These are phyloP conservation scores for Pilophorus perplexus DNA, from an alignment of 2,888 invertebrate genomes.

Conservation along the genomic window DNA sequence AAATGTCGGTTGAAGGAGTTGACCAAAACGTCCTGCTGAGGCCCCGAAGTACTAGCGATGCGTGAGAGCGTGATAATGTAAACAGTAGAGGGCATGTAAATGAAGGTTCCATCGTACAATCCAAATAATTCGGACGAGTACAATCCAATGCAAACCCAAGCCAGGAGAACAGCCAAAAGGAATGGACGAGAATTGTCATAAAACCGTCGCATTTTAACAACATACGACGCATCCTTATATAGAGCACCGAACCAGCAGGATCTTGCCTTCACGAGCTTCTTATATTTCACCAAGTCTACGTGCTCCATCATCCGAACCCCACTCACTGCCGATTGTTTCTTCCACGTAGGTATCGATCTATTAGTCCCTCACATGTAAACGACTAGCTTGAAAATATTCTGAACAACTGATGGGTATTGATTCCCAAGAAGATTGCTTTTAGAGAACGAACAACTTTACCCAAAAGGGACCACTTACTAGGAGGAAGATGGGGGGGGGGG, in stretches of 20 bases:
- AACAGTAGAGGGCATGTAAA: not conserved
- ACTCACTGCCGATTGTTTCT: too few relatives aligned
- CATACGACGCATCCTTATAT: not conserved
- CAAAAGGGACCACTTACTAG: too few relatives aligned
- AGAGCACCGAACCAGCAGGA: not conserved
- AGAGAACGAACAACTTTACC: too few relatives aligned
- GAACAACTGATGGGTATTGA: too few relatives aligned
- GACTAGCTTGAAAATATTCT: too few relatives aligned
- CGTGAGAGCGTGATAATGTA: not conserved
- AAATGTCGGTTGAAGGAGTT: constrained; percentile 14
- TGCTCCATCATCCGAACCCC: too few relatives aligned
- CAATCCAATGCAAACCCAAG: not conserved
- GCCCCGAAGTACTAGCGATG: not conserved
- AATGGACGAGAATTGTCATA: not conserved
- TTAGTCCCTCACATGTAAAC: too few relatives aligned
- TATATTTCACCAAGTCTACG: not conserved
- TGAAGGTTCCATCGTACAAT: constrained; percentile 10
- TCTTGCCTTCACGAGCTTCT: not conserved
- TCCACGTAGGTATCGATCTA: too few relatives aligned
- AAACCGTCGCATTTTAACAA: not conserved
- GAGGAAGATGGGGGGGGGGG: too few relatives aligned
- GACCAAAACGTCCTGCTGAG: not conserved
- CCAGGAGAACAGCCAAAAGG: not conserved
- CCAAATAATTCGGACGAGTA: constrained; percentile 3
- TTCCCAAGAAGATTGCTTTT: too few relatives aligned